These are phyloP conservation scores for Pangasius djambal DNA, from an alignment of 2,797 vertebrate genomes.

Conservation along the genomic window DNA sequence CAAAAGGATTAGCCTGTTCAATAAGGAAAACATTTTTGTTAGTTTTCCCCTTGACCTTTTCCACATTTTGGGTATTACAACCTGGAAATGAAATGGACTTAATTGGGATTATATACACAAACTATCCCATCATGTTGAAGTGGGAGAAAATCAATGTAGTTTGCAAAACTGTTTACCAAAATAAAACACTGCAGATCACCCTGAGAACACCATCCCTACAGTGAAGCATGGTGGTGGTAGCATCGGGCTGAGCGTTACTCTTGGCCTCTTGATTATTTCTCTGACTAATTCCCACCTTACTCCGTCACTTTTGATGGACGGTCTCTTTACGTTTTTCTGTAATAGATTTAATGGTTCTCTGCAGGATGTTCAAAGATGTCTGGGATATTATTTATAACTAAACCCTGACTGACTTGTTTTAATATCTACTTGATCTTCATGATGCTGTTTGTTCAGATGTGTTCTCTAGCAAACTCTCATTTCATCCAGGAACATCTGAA, in stretches of 20 bases:
- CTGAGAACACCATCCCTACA: not conserved
- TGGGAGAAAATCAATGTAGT: not conserved
- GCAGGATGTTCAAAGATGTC: not conserved
- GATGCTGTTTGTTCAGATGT: not conserved
- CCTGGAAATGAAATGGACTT: not conserved
- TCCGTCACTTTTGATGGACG: not conserved
- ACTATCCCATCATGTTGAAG: not conserved
- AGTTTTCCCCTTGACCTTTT: not conserved
- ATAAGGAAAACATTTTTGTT: not conserved
- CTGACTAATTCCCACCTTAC: not conserved
- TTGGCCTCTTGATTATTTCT: not conserved
- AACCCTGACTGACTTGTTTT: not conserved
- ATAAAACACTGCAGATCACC: not conserved
- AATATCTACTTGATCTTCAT: not conserved
- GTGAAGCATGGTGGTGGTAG: not conserved
- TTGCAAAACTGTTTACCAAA: not conserved
- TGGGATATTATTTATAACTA: not conserved
- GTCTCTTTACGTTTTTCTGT: not conserved
- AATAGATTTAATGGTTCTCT: not conserved
- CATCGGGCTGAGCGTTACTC: not conserved
- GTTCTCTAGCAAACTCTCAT: not conserved
- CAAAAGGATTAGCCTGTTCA: conserved; percentile 14
- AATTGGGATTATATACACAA: not conserved
- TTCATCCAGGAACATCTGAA: too few relatives aligned
- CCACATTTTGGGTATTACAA: not conserved